These are phyloP conservation scores for Molossus alvarezi DNA, from an alignment of 2,797 vertebrate genomes.

Conservation along the genomic window DNA sequence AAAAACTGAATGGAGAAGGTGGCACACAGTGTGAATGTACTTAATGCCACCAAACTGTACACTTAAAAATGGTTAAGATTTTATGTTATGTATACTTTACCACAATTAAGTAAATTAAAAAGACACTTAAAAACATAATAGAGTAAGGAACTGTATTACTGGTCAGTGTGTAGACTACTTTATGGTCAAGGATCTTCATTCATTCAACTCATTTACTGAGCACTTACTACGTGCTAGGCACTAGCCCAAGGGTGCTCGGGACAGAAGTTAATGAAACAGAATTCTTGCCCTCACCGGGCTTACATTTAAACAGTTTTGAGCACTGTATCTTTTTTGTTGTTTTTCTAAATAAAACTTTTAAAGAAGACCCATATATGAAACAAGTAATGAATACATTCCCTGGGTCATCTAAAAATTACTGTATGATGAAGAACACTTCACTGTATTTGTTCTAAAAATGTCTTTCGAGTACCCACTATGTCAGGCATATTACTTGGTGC, in stretches of 20 bases:
- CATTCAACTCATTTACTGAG: neutral
- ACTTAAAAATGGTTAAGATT: conserved; percentile 13
- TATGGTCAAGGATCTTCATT: conserved; percentile 42
- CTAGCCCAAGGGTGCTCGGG: neutral
- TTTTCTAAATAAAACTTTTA: conserved; percentile 37
- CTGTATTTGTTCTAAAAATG: neutral
- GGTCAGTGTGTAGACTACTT: conserved; percentile 52
- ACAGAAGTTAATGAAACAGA: neutral
- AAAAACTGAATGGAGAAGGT: conserved; percentile 44
- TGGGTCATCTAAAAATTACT: conserved; percentile 42
- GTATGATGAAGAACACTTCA: conserved; percentile 10
- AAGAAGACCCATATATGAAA: neutral
- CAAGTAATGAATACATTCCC: conserved; percentile 28
- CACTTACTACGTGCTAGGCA: neutral
- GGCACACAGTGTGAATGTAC: too few species aligned
- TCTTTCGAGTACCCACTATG: neutral
- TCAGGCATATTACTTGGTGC: neutral
- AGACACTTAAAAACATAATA: neutral
- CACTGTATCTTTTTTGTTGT: neutral
- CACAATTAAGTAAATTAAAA: neutral
- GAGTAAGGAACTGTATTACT: conserved; percentile 52
- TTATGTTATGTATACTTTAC: neutral
- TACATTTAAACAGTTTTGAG: conserved; percentile 20
- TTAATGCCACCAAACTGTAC: neutral
- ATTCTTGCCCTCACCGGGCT: neutral